Conservation (phyloP, 2,113 vertebrate species). For the Monopterus albus region DNA sequence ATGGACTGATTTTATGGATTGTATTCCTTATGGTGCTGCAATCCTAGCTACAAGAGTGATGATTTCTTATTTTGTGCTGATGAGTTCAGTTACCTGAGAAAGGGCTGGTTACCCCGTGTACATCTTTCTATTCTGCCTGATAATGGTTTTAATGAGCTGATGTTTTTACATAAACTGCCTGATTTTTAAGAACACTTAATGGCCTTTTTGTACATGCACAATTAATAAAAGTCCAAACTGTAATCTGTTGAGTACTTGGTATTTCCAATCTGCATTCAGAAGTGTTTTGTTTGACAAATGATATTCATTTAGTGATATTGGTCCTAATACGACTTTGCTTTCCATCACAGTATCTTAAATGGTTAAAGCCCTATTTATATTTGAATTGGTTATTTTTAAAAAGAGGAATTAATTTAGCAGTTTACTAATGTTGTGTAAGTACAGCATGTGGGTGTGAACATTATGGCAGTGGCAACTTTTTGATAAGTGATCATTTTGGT, state of each 20-base stretch:
- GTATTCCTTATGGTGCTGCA: background rate
- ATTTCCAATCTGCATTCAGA: background rate
- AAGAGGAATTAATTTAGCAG: background rate
- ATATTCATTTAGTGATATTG: background rate
- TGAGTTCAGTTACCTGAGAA: slow-evolving; percentile 20
- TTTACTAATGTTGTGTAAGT: slow-evolving; percentile 6
- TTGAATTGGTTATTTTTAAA: background rate
- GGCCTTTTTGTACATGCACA: slow-evolving; percentile 39
- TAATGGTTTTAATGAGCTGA: slow-evolving; percentile 36
- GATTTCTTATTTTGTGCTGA: slow-evolving; percentile 17
- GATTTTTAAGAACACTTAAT: slow-evolving; percentile 26
- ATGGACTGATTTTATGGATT: slow-evolving; percentile 9
- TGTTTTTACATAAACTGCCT: slow-evolving; percentile 58
- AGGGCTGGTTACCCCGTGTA: slow-evolving; percentile 21
- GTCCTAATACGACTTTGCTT: background rate
- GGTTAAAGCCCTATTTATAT: background rate
- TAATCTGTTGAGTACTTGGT: background rate
- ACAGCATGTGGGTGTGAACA: slow-evolving; percentile 21
- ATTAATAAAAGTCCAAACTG: slow-evolving; percentile 31
- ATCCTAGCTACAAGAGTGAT: background rate
- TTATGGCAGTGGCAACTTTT: slow-evolving; percentile 46
- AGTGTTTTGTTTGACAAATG: background rate
- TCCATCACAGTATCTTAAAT: background rate
- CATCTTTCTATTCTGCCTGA: slow-evolving; percentile 27
- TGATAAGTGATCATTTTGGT: slow-evolving; percentile 47